phyloP scores from a whole-genome alignment of 1,140 invertebrate genomes.

The Zaprionus capensis region DNA sequence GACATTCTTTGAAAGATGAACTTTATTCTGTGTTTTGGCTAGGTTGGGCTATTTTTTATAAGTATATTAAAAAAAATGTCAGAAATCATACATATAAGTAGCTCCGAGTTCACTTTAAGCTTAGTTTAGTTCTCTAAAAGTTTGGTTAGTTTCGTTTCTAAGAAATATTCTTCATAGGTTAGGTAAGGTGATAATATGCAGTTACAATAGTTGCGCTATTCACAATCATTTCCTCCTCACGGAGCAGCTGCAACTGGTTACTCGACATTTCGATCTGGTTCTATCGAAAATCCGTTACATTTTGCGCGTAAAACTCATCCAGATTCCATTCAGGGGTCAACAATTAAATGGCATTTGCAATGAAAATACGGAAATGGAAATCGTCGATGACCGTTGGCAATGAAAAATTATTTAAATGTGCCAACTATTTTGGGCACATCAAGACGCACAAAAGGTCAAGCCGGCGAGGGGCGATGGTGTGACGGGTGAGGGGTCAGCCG shows the following conservation, averaged over 20 bases:
- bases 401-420: conserved; percentile 79
- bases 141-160: background rate
- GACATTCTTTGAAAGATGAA: too few relatives aligned
- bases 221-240: background rate
- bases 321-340: conserved; percentile 56
- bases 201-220: background rate
- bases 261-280: conserved; percentile 19
- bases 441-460: conserved; percentile 76
- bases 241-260: conserved; percentile 32
- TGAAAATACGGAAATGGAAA: conserved; percentile 53
- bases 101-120: background rate
- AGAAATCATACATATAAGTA: background rate
- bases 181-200: background rate
- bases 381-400: conserved; percentile 51
- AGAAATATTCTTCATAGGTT: background rate
- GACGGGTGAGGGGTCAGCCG: conserved; percentile 64
- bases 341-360: conserved; percentile 79
- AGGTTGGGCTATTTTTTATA: too few relatives aligned
- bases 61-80: too few relatives aligned
- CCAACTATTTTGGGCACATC: conserved; percentile 42
- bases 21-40: too few relatives aligned
- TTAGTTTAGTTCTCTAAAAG: background rate
- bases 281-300: conserved; percentile 61
- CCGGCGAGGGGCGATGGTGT: conserved; percentile 23
- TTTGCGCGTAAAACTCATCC: conserved; percentile 31